A percentile compares a stretch with the other conserved stretches of the same genome.
These are phyloP conservation scores for Cherax quadricarinatus DNA, from an alignment of 1,140 invertebrate genomes.

Conservation along the genomic window DNA sequence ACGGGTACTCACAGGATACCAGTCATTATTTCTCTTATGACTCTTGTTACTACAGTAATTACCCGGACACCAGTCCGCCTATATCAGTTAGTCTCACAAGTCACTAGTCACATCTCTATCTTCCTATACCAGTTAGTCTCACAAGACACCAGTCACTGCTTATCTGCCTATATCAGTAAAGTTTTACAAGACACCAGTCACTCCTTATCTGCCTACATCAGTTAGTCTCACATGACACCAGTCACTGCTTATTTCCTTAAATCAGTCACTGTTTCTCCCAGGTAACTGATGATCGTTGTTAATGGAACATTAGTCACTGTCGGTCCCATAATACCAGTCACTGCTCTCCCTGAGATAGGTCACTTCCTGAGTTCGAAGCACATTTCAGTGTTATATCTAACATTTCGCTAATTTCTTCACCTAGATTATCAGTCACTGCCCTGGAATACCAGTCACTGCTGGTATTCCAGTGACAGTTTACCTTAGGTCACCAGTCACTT, in stretches of 20 bases:
- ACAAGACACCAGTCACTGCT: background rate
- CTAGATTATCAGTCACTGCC: background rate
- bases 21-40: background rate
- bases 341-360: background rate
- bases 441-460: background rate
- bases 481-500: background rate
- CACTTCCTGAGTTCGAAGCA: background rate
- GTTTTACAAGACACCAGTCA: background rate
- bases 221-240: background rate
- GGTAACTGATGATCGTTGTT: background rate
- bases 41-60: background rate
- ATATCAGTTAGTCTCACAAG: too few relatives aligned
- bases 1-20: too few relatives aligned
- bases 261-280: constrained; percentile 1
- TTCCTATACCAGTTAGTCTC: too few relatives aligned
- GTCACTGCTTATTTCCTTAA: background rate
- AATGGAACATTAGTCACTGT: background rate
- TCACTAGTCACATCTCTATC: too few relatives aligned
- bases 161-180: background rate
- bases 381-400: too few relatives aligned
- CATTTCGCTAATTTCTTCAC: too few relatives aligned
- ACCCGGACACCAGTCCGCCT: background rate
- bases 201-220: too few relatives aligned
- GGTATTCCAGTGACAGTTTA: background rate
- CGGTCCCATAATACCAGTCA: background rate